Conservation (phyloP, 2,888 invertebrate genomes). For the Amorpha juglandis region DNA sequence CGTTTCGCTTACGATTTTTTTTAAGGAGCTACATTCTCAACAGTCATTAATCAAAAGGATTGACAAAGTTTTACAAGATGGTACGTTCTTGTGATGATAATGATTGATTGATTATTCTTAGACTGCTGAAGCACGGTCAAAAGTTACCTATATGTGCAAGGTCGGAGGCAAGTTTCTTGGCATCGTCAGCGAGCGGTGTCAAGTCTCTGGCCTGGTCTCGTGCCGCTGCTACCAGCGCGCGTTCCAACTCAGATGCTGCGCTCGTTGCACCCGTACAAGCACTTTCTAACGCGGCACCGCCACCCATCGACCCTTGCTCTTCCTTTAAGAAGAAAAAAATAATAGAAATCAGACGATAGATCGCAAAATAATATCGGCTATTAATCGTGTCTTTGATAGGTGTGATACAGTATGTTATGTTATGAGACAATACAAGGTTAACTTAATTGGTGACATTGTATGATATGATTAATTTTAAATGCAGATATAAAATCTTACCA, state of each 20-base stretch:
- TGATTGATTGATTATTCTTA: neutral
- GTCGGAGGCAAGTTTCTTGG: conserved; percentile 75
- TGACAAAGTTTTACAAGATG: too few relatives aligned
- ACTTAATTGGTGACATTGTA: too few relatives aligned
- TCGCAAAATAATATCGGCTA: neutral
- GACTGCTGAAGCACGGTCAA: neutral
- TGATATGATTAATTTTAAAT: too few relatives aligned
- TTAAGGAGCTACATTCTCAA: too few relatives aligned
- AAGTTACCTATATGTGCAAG: conserved; percentile 79
- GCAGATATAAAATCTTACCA: conserved; percentile 82
- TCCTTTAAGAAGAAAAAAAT: conserved; percentile 52
- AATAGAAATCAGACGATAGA: neutral
- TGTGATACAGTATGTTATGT: too few relatives aligned
- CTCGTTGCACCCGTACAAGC: conserved; percentile 88
- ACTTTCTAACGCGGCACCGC: conserved; percentile 80
- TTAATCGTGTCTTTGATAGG: neutral
- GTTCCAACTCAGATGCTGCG: conserved; percentile 93
- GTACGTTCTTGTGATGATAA: too few relatives aligned
- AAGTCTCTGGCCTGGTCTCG: conserved; percentile 77
- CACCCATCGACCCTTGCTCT: conserved; percentile 68
- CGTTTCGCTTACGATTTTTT: too few relatives aligned
- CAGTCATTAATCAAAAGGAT: too few relatives aligned
- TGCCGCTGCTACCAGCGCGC: conserved; percentile 88
- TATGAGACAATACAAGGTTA: too few relatives aligned
- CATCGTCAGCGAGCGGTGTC: conserved; percentile 75